Evolutionary conservation across 2,888 invertebrate genomes (phyloP).

Genomic region (Epiperipatus broadwayi): DNA sequence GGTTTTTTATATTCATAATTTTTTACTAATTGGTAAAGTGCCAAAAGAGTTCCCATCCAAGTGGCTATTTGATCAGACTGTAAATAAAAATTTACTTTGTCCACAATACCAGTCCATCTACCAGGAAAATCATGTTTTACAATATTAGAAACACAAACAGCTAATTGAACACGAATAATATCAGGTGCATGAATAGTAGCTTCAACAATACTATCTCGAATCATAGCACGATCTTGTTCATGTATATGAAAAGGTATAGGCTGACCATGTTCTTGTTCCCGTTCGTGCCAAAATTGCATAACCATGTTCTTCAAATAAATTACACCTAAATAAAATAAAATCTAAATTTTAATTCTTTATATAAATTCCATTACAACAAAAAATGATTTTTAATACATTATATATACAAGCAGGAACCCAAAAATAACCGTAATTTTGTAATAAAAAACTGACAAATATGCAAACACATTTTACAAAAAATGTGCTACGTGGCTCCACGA

Average conservation of each 20-base stretch:
- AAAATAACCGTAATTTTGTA: too few relatives aligned
- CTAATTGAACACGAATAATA: slow-evolving; percentile 66
- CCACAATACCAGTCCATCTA: slow-evolving; percentile 83
- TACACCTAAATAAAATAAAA: slow-evolving; percentile 37
- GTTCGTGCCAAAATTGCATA: slow-evolving; percentile 53
- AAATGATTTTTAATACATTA: too few relatives aligned
- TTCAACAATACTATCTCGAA: slow-evolving; percentile 82
- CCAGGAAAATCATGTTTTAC: slow-evolving; percentile 89
- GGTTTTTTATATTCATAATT: slow-evolving; percentile 64
- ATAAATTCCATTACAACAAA: too few relatives aligned
- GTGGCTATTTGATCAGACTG: slow-evolving; percentile 57
- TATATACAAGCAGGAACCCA: too few relatives aligned
- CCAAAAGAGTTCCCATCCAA: slow-evolving; percentile 77
- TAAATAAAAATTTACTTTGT: slow-evolving; percentile 79
- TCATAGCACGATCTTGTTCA: slow-evolving; percentile 83
- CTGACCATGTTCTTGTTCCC: slow-evolving; percentile 51
- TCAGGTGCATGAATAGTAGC: slow-evolving; percentile 84
- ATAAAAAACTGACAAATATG: too few relatives aligned
- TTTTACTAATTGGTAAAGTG: slow-evolving; percentile 83
- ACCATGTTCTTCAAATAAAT: slow-evolving; percentile 91
- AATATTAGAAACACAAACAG: slow-evolving; percentile 76
- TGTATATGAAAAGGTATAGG: slow-evolving; percentile 66
- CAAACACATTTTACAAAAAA: too few relatives aligned
- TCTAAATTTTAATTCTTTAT: too few relatives aligned
- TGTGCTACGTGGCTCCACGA: too few relatives aligned